These are phyloP conservation scores for Hippocampus kuda DNA, from an alignment of 2,797 vertebrate species.

Conservation along the genomic window DNA sequence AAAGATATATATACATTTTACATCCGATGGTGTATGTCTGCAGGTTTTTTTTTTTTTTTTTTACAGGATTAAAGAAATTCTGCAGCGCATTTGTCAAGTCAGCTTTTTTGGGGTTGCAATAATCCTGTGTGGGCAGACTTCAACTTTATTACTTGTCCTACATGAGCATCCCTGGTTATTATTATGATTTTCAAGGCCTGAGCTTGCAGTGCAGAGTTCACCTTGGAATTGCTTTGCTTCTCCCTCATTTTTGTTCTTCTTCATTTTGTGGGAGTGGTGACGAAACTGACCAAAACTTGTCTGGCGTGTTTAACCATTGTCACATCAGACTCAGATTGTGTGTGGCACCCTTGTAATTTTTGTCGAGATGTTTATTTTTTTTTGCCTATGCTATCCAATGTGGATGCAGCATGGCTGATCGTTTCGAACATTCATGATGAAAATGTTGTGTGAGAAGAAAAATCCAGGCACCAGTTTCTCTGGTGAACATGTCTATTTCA, in stretches of 20 bases:
- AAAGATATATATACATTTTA: not conserved
- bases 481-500: too few relatives aligned
- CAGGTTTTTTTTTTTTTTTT: not conserved
- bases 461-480: too few relatives aligned
- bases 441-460: too few relatives aligned
- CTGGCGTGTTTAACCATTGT: not conserved
- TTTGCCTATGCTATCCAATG: too few relatives aligned
- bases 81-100: not conserved
- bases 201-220: not conserved
- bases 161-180: not conserved
- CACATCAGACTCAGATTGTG: not conserved
- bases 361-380: too few relatives aligned
- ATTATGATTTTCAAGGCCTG: conserved; percentile 23
- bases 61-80: conserved; percentile 5
- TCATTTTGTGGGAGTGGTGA: not conserved
- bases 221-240: not conserved
- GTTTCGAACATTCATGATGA: too few relatives aligned
- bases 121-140: not conserved
- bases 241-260: not conserved
- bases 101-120: not conserved
- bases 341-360: too few relatives aligned
- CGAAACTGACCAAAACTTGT: not conserved
- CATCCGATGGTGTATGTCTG: not conserved
- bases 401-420: too few relatives aligned
- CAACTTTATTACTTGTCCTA: conserved; percentile 2